Percentiles rank a stretch among this genome's conserved stretches.
These are phyloP conservation scores for Pristionchus entomophagus DNA, from an alignment of 2,888 invertebrate genomes.

Conservation along the genomic window DNA sequence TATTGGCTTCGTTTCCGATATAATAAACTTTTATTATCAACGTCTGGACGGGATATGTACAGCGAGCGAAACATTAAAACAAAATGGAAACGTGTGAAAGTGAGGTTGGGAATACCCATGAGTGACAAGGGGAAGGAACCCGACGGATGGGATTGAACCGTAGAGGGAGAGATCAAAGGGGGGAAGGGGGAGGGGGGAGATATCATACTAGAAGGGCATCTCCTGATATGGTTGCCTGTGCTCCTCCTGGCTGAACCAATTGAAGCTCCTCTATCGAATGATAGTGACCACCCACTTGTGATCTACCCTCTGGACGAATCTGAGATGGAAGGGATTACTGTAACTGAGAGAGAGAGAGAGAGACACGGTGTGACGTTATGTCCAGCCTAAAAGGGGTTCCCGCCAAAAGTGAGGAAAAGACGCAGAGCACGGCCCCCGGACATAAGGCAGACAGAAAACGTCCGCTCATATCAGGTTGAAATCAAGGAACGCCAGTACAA, in stretches of 20 bases:
- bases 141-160: slow-evolving; percentile 24
- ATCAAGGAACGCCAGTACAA: no score
- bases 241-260: slow-evolving; percentile 37
- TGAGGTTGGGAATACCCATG: slow-evolving; percentile 20
- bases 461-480: no score
- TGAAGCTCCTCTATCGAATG: slow-evolving; percentile 47
- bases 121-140: slow-evolving; percentile 9
- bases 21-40: slow-evolving; percentile 19
- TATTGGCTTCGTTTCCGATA: no score
- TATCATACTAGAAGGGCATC: slow-evolving; percentile 40
- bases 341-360: no score
- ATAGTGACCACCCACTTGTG: slow-evolving; percentile 46
- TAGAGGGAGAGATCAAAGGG: background rate
- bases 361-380: no score
- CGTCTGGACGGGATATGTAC: slow-evolving; percentile 39
- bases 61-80: background rate
- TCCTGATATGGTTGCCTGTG: background rate
- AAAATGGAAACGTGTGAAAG: background rate
- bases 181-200: background rate
- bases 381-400: no score
- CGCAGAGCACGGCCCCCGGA: no score
- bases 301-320: slow-evolving; percentile 45
- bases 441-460: no score
- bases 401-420: no score
- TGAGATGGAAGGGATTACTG: background rate